Evolutionary conservation across 2,797 vertebrate genomes (phyloP), one percentile per base, ranked within the genome.

Genomic region (Phrynocephalus forsythii): DNA sequence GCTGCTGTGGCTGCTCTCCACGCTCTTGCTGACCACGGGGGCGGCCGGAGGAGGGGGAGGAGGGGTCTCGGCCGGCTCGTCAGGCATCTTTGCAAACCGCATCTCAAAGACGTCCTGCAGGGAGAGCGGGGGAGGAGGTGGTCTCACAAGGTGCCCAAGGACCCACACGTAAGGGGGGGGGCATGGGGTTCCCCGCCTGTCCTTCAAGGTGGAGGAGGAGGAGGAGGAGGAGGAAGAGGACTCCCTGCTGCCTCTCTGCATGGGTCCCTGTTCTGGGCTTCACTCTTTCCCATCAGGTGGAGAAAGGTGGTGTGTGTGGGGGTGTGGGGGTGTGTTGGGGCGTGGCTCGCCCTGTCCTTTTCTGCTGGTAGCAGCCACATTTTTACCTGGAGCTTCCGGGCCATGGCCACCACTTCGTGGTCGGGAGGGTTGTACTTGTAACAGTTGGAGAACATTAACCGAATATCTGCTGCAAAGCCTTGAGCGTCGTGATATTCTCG

Each of bases 361-460:
- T 5, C 16, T 18, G 28, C 38, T 44, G 2, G 2, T 1, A 3
- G 3, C 7, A 90, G 86, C 86, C 71, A 24, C 84, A 69, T 90
- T 6, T 96, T 95, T 63, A 99, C 99, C 98, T 99, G 99, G 18
- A 99, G 98, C 92, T 98, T 98, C 92, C 97, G 95, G 93, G 98
- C 99, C 97, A 97, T 98, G 5, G 96, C 95, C 30, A 99, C 98
- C 30, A 99, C 97, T 33, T 97, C 97, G 0, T 98, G 98, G 94
- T 98, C 97, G 0, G 98, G 97, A 60, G 98, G 98, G 91, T 99
- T 99, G 96, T 99, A 99, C 94, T 99, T 99, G 96, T 99, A 99
- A 93, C 98, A 99, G 94, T 99, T 99, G 44, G 99, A 99, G 95
- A 99, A 99, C 96, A 99, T 99, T 92, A 99, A 96, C 93, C 98